Conservation (phyloP, 2,888 invertebrate genomes). For the Parnassius glacialis region DNA sequence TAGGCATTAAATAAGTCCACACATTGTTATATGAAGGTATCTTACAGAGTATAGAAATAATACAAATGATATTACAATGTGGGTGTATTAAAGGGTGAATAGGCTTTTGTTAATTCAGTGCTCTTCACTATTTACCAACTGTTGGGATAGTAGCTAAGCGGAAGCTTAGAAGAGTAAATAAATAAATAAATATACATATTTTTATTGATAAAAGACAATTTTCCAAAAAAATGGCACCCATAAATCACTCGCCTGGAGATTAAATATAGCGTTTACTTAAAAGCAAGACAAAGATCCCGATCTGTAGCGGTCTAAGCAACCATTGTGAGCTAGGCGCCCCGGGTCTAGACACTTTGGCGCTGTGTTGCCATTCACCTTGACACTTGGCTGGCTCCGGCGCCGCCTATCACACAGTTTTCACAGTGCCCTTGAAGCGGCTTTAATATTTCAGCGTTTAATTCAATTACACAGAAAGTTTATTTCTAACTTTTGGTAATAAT, state of each 20-base stretch:
- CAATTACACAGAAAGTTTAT: neutral
- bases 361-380: slow-evolving; percentile 21
- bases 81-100: no score
- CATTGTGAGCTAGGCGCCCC: slow-evolving; percentile 9
- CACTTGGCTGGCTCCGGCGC: slow-evolving; percentile 2
- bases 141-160: no score
- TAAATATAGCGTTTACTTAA: neutral
- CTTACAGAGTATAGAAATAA: no score
- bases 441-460: neutral
- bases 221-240: neutral
- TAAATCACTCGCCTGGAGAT: neutral
- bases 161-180: no score
- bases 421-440: slow-evolving; percentile 1
- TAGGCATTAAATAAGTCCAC: no score
- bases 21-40: no score
- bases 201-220: no score
- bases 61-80: no score
- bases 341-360: slow-evolving; percentile 22
- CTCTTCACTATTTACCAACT: no score
- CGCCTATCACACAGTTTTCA: neutral
- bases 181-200: no score
- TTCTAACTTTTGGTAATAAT: neutral
- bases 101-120: no score
- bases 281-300: slow-evolving; percentile 4
- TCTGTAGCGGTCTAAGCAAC: neutral